Evolutionary conservation across 1,140 invertebrate species (phyloP).

Genomic region (Bombus breviceps): DNA sequence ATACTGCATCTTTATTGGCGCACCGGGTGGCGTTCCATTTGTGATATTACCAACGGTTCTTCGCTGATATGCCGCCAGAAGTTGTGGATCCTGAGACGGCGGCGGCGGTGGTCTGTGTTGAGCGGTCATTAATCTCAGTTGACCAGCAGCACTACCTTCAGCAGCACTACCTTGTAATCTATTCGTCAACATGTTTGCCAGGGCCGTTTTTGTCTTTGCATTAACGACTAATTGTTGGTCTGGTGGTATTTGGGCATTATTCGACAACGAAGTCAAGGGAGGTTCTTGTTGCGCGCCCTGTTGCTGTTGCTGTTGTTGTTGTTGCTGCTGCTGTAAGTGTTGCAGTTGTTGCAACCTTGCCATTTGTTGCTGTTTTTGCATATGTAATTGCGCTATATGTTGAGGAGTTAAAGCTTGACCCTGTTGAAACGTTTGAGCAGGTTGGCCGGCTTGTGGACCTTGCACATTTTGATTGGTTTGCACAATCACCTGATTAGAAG

Average conservation of each 20-base stretch:
- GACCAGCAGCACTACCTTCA: conserved; percentile 87
- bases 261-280: conserved; percentile 72
- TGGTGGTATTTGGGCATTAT: conserved; percentile 77
- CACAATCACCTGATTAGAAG: conserved; percentile 79
- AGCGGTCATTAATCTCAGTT: conserved; percentile 90
- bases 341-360: conserved; percentile 72
- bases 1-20: conserved; percentile 82
- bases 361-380: conserved; percentile 84
- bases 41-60: conserved; percentile 82
- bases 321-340: conserved; percentile 70
- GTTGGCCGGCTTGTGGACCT: conserved; percentile 70
- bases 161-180: conserved; percentile 87
- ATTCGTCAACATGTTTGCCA: conserved; percentile 97
- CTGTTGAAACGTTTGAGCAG: conserved; percentile 75
- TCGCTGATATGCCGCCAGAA: conserved; percentile 80
- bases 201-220: conserved; percentile 96
- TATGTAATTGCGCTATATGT: conserved; percentile 78
- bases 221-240: conserved; percentile 88
- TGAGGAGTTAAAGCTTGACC: conserved; percentile 76
- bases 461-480: conserved; percentile 72
- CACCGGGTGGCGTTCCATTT: conserved; percentile 78
- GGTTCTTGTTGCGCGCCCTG: conserved; percentile 75
- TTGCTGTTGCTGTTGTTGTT: conserved; percentile 75
- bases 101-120: conserved; percentile 86
- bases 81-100: conserved; percentile 80